A percentile compares a stretch with the other conserved stretches of the same genome.
Conservation (phyloP, 2,888 invertebrate genomes). For the Aleiodes leptofemur region DNA sequence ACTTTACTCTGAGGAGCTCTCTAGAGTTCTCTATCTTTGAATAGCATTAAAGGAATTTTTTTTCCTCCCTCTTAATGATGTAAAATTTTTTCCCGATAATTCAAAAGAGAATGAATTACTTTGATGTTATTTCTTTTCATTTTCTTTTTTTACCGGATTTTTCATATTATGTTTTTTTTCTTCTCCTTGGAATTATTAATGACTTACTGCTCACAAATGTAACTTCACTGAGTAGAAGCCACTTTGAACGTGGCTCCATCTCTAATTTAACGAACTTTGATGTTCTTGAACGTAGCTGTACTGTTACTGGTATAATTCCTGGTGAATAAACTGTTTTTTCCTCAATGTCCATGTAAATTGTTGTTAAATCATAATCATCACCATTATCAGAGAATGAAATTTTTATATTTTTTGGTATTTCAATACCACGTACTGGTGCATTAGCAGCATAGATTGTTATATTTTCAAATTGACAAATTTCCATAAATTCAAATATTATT, state of each 20-base stretch:
- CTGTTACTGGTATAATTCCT: slow-evolving; percentile 80
- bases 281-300: slow-evolving; percentile 84
- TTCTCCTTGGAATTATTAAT: slow-evolving; percentile 32
- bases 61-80: slow-evolving; percentile 7
- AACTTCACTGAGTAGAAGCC: slow-evolving; percentile 94
- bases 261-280: slow-evolving; percentile 86
- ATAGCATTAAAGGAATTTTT: slow-evolving; percentile 2
- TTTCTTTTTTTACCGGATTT: neutral
- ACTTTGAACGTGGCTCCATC: slow-evolving; percentile 86
- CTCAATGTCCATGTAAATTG: slow-evolving; percentile 78
- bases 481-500: slow-evolving; percentile 88
- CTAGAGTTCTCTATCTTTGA: no score
- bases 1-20: no score
- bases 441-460: slow-evolving; percentile 74
- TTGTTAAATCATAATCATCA: slow-evolving; percentile 83
- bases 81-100: slow-evolving; percentile 21
- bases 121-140: slow-evolving; percentile 18
- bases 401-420: slow-evolving; percentile 86
- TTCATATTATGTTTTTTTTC: slow-evolving; percentile 12
- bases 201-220: slow-evolving; percentile 85
- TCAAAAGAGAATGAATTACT: slow-evolving; percentile 19
- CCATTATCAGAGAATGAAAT: slow-evolving; percentile 90
- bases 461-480: slow-evolving; percentile 82
- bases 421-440: slow-evolving; percentile 86
- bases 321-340: slow-evolving; percentile 77